Conservation (phyloP, 2,113 vertebrate genomes). For the Eolophus roseicapilla region DNA sequence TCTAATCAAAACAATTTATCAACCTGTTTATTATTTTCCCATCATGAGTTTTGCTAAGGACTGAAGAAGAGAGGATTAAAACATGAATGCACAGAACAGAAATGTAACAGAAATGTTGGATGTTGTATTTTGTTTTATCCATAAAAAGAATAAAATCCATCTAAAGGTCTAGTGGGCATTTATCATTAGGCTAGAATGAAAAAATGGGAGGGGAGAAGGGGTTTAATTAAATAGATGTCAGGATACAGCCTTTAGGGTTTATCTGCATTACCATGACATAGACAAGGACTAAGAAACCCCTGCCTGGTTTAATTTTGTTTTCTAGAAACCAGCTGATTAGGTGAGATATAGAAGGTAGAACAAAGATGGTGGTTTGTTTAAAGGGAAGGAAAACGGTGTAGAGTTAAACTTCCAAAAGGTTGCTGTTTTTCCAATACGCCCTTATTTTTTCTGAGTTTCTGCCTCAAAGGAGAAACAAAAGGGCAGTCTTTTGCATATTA, state of each 20-base stretch:
- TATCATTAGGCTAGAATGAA: not conserved
- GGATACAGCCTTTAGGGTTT: not conserved
- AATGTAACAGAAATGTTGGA: not conserved
- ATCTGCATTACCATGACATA: not conserved
- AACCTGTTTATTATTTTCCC: not conserved
- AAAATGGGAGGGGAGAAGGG: not conserved
- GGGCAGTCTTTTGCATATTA: not conserved
- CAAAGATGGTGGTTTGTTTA: not conserved
- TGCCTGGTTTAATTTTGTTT: not conserved
- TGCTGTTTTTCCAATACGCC: not conserved
- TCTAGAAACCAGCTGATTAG: not conserved
- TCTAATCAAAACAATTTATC: not conserved
- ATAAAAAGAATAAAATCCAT: not conserved
- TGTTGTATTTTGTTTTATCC: not conserved
- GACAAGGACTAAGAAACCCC: not conserved
- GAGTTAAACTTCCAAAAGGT: not conserved
- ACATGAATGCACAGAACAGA: not conserved
- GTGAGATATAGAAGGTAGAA: not conserved
- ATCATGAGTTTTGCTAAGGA: not conserved
- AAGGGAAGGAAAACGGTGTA: not conserved
- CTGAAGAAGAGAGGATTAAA: not conserved
- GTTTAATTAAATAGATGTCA: not conserved
- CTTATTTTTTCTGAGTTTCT: not conserved
- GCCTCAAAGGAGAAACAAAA: not conserved
- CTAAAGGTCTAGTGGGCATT: not conserved